A percentile compares a stretch with the other conserved stretches of the same genome.
Conservation (phyloP, 2,888 invertebrate genomes). For the Ametastegia equiseti region DNA sequence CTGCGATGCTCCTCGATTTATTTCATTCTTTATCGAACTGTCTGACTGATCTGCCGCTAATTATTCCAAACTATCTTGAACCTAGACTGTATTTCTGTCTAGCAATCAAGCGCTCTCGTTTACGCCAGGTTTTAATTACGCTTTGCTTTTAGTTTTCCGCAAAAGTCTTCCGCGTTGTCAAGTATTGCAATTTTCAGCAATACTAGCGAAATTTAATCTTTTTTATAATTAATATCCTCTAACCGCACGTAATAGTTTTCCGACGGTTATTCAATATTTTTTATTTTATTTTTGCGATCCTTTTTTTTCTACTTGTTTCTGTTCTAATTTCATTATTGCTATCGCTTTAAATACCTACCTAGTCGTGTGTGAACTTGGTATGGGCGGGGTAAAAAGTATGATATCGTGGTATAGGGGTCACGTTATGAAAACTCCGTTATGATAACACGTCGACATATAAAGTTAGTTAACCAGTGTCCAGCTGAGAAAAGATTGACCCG, state of each 20-base stretch:
- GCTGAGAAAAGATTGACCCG: neutral
- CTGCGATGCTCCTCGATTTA: neutral
- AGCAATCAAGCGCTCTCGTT: conserved; percentile 28
- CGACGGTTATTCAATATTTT: too few species aligned
- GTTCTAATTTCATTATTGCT: neutral
- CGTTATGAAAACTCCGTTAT: neutral
- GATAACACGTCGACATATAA: conserved; percentile 26
- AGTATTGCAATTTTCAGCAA: neutral
- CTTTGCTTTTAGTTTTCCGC: conserved; percentile 16
- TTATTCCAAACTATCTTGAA: conserved; percentile 20
- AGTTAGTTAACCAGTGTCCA: conserved; percentile 5
- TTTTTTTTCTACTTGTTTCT: neutral
- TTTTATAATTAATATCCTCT: conserved; percentile 4
- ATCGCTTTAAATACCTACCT: neutral
- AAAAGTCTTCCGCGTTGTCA: neutral
- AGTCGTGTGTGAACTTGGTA: neutral
- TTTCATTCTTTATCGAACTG: neutral
- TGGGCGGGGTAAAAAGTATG: neutral
- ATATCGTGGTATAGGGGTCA: neutral
- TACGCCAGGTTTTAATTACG: neutral
- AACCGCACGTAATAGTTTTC: neutral
- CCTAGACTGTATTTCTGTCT: neutral
- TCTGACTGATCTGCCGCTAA: neutral
- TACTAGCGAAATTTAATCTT: neutral
- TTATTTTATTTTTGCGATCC: too few species aligned